Evolutionary conservation across 2,888 invertebrate genomes (phyloP).

Genomic region (Apamea crenata): DNA sequence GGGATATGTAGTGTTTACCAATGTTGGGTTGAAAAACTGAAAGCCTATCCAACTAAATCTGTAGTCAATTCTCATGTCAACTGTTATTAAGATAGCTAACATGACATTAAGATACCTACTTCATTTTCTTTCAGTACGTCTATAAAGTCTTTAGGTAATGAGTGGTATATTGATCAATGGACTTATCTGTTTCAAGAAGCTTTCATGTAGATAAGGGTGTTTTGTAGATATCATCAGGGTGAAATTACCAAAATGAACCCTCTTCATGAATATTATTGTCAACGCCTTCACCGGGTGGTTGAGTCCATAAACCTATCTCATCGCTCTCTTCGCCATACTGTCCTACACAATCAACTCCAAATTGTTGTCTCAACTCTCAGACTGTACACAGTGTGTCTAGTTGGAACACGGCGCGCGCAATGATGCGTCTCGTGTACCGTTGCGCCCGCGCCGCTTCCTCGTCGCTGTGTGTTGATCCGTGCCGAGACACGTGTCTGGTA

Average conservation of each 20-base stretch:
- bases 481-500: conserved; percentile 33
- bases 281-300: not conserved
- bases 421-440: conserved; percentile 49
- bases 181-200: not conserved
- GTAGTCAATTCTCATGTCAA: not conserved
- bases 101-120: not conserved
- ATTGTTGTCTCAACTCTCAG: not conserved
- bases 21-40: not conserved
- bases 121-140: not conserved
- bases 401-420: conserved; percentile 34
- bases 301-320: not conserved
- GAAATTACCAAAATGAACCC: not conserved
- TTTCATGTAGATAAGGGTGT: not conserved
- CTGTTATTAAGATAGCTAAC: not conserved
- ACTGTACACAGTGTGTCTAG: conserved; percentile 41
- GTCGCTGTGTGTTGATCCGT: conserved; percentile 39
- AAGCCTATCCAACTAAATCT: not conserved
- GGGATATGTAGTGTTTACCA: not conserved
- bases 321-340: not conserved
- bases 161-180: not conserved
- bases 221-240: not conserved
- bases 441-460: conserved; percentile 35
- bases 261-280: not conserved
- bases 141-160: not conserved
- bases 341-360: not conserved